Evolutionary conservation across 2,113 vertebrate species (phyloP).

Genomic region (Caranx ignobilis): DNA sequence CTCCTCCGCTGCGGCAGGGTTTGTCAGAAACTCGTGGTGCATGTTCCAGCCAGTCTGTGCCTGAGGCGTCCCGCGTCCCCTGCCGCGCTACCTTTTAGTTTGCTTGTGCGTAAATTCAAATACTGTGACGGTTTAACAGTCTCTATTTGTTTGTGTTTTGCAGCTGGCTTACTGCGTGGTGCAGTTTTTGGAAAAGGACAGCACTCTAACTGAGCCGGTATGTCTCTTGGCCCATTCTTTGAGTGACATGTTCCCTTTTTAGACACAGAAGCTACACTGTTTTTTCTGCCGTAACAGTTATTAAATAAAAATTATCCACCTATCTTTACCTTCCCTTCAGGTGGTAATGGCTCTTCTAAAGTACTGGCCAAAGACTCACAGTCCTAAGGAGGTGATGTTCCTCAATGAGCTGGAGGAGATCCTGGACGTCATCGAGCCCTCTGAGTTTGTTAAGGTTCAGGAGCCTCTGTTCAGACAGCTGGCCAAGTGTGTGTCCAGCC

Average conservation of each 20-base stretch:
- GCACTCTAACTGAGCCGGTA: slow-evolving; percentile 97
- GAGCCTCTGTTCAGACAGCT: slow-evolving; percentile 97
- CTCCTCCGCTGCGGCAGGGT: neutral
- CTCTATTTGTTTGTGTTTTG: slow-evolving; percentile 61
- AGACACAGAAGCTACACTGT: neutral
- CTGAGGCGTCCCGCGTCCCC: neutral
- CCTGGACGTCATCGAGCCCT: slow-evolving; percentile 96
- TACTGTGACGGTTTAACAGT: slow-evolving; percentile 10
- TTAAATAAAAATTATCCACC: neutral
- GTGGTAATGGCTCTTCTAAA: slow-evolving; percentile 98
- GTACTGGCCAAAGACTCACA: slow-evolving; percentile 99
- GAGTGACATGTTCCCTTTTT: neutral
- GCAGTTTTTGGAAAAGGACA: slow-evolving; percentile 98
- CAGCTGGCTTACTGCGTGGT: slow-evolving; percentile 98
- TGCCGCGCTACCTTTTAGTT: neutral
- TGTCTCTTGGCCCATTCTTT: slow-evolving; percentile 58
- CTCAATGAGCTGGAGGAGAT: slow-evolving; percentile 98
- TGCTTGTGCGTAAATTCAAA: slow-evolving; percentile 12
- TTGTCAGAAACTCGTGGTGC: neutral
- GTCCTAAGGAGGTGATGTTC: slow-evolving; percentile 99
- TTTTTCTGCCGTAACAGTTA: neutral
- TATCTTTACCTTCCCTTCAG: slow-evolving; percentile 67
- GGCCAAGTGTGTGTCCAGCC: slow-evolving; percentile 98
- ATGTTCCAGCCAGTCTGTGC: slow-evolving; percentile 35
- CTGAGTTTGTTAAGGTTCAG: slow-evolving; percentile 98